phyloP scores from a whole-genome alignment of 53 echinoderm and acorn worm genomes.

The Astropecten irregularis region DNA sequence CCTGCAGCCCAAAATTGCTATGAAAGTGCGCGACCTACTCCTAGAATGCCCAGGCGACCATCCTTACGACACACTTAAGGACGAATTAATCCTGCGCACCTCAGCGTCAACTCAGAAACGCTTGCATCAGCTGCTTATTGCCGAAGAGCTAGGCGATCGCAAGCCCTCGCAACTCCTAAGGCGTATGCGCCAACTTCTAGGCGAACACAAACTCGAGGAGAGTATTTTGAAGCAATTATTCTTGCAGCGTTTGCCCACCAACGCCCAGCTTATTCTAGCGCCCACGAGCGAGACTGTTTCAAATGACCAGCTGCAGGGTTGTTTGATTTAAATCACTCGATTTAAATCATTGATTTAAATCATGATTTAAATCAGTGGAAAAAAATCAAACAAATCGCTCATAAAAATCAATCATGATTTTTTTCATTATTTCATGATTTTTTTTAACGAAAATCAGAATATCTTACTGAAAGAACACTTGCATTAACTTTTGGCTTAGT shows the following conservation, averaged over 20 bases:
- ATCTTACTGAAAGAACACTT: no score
- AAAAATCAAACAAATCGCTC: no score
- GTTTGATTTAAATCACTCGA: no score
- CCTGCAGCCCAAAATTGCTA: not conserved
- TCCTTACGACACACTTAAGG: not conserved
- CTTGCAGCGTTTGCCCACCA: slow-evolving; percentile 35
- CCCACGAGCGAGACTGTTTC: slow-evolving; percentile 8
- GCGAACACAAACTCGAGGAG: slow-evolving; percentile 7
- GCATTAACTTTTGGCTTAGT: no score
- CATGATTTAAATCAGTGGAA: no score
- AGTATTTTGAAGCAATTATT: slow-evolving; percentile 35
- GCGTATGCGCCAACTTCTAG: slow-evolving; percentile 46
- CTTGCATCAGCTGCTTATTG: slow-evolving; percentile 19
- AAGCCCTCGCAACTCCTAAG: slow-evolving; percentile 36
- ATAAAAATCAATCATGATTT: no score
- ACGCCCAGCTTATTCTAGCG: slow-evolving; percentile 36
- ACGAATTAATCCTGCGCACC: slow-evolving; percentile 18
- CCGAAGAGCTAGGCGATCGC: slow-evolving; percentile 33
- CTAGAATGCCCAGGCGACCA: not conserved
- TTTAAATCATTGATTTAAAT: no score
- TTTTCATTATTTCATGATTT: no score
- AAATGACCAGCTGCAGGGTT: no score
- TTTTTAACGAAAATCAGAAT: no score
- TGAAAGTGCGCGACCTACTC: not conserved
- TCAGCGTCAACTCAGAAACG: slow-evolving; percentile 31